Evolutionary conservation across 1,140 invertebrate genomes (phyloP), one percentile per base, ranked within the genome.

Genomic region (Listronotus oregonensis): DNA sequence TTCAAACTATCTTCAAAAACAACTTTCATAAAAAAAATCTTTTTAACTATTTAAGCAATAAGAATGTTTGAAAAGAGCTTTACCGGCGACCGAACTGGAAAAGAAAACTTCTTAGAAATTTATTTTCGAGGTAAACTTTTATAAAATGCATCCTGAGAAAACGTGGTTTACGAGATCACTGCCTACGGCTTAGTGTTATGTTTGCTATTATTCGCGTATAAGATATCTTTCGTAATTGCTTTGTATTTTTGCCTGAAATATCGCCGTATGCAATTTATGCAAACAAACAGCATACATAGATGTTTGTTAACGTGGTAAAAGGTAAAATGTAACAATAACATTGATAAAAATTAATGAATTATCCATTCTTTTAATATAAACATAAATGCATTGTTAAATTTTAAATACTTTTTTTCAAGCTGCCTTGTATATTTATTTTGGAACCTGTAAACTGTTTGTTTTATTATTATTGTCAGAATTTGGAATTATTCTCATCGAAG

Each of bases 31-130:
- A 58, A 58, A 58, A n/a, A 32, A 46, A n/a, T n/a, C 46, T 27
- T 37, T 46, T 58, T 58, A 56, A 58, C 56, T 58, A 58, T 58
- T 58, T 58, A 58, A 37, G 56, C 56, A 58, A 49, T 58, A 58
- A 58, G 56, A 31, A 21, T 18, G 56, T 47, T 37, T 58, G 56
- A 58, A 58, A 58, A 49, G 27, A 34, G 44, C 43, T 58, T 58
- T 6, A 43, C 56, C n/a, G 9, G 56, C n/a, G 43, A 49, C 56
- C 10, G 44, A 58, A 34, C 31, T 46, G 21, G 43, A 58, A 49
- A 58, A 39, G 15, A 49, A 58, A 58, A 58, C 56, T 58, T 58
- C 44, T 58, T 47, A 58, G 46, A 56, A 58, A 58, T 58, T 44
- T 58, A 58, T 58, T 43, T 47, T 31, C 11, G 42, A 27, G 43